Percentiles rank a stretch among this genome's conserved stretches.
Evolutionary conservation across 2,113 vertebrate species (phyloP).

Genomic region (Myiagra hebetior): DNA sequence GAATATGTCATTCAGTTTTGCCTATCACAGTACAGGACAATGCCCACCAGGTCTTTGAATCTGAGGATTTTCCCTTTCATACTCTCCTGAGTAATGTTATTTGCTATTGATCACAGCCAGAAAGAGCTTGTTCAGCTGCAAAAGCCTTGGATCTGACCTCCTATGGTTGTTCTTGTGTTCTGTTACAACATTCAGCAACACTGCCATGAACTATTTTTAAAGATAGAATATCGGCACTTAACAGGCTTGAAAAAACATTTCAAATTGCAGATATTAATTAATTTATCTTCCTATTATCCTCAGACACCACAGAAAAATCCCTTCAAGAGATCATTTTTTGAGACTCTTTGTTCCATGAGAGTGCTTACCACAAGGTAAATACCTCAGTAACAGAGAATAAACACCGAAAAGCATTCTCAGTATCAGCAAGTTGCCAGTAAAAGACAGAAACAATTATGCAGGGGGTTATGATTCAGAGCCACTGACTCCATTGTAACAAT

Average conservation of each 20-base stretch:
- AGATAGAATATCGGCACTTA: neutral
- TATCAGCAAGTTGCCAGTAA: neutral
- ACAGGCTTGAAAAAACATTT: neutral
- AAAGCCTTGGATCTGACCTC: neutral
- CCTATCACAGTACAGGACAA: neutral
- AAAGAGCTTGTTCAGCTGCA: neutral
- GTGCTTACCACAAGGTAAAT: neutral
- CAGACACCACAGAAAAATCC: neutral
- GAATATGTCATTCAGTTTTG: neutral
- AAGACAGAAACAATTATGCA: slow-evolving; percentile 12
- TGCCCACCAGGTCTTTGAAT: neutral
- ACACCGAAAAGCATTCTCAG: neutral
- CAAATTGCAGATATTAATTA: neutral
- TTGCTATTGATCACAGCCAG: neutral
- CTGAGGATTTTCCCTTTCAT: neutral
- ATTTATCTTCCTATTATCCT: neutral
- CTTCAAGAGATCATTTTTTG: neutral
- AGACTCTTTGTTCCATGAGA: neutral
- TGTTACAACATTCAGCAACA: neutral
- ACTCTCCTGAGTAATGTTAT: neutral
- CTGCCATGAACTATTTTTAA: neutral
- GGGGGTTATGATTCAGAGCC: slow-evolving; percentile 18
- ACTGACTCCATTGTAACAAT: slow-evolving; percentile 14
- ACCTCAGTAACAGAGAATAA: neutral
- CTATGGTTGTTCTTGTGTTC: neutral